phyloP scores from a whole-genome alignment of 2,113 vertebrate species.

The Macquaria ambigua region DNA sequence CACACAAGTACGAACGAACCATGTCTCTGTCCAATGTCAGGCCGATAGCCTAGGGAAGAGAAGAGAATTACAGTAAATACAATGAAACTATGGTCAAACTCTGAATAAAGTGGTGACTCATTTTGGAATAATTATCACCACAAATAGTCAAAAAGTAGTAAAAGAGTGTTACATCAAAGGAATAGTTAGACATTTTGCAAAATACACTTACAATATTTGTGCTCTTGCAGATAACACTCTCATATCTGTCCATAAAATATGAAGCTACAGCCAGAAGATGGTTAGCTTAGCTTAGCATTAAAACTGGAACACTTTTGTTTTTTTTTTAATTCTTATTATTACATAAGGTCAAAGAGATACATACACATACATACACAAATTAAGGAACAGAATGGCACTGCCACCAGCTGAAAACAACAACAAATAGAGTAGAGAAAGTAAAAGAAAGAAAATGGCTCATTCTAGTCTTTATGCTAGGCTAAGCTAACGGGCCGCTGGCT shows the following conservation, averaged over 20 bases:
- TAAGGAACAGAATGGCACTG: too few species aligned
- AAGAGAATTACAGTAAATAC: background rate
- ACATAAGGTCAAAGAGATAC: too few species aligned
- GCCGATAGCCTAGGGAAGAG: conserved; percentile 64
- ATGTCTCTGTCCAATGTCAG: conserved; percentile 63
- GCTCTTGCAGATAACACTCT: background rate
- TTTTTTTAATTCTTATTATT: too few species aligned
- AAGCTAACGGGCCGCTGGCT: background rate
- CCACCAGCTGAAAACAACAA: too few species aligned
- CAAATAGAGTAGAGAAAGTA: too few species aligned
- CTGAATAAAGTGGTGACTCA: background rate
- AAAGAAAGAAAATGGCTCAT: too few species aligned
- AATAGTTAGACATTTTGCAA: background rate
- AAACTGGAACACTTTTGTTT: background rate
- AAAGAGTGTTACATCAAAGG: background rate
- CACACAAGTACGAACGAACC: conserved; percentile 67
- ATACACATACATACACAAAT: too few species aligned
- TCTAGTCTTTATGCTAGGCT: background rate
- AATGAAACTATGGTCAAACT: background rate
- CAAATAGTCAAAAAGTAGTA: background rate
- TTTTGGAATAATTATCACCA: background rate
- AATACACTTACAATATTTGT: background rate
- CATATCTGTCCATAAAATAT: background rate
- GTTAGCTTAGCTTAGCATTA: background rate
- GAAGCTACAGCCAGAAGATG: background rate